Percentiles rank a stretch among this genome's conserved stretches.
These are phyloP conservation scores for Drosophila sproati DNA, from an alignment of 1,140 invertebrate species.

Conservation along the genomic window DNA sequence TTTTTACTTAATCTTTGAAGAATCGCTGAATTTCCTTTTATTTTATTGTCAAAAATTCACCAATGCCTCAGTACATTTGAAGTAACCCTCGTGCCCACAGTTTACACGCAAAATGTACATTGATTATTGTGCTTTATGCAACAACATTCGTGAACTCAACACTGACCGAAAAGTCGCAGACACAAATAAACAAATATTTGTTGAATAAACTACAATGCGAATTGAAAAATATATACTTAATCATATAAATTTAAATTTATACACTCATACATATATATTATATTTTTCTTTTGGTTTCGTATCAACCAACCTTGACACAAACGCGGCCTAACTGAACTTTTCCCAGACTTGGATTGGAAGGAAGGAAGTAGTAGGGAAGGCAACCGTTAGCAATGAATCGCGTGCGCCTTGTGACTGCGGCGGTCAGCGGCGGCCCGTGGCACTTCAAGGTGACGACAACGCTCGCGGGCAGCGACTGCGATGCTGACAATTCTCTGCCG, in stretches of 20 bases:
- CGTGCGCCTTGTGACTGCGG: conserved; percentile 40
- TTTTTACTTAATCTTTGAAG: too few relatives aligned
- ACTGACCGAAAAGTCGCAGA: not conserved
- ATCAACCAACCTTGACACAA: conserved; percentile 45
- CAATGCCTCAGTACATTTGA: not conserved
- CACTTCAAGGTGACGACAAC: conserved; percentile 43
- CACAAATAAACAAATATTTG: conserved; percentile 19
- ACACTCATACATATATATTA: not conserved
- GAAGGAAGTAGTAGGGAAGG: conserved; percentile 16
- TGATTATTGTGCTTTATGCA: conserved; percentile 37
- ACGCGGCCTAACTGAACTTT: conserved; percentile 4
- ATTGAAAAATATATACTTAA: conserved; percentile 14
- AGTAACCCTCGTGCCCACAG: conserved; percentile 6
- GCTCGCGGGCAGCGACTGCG: conserved; percentile 23
- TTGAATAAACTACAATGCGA: not conserved
- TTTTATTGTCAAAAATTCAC: too few relatives aligned
- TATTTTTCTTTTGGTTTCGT: conserved; percentile 3
- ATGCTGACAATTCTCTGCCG: conserved; percentile 13
- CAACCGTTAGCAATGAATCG: conserved; percentile 29
- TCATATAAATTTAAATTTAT: not conserved
- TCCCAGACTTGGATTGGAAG: conserved; percentile 20
- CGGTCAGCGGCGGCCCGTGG: conserved; percentile 31
- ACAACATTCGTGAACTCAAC: conserved; percentile 30
- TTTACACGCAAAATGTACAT: conserved; percentile 30
- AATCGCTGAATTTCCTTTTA: too few relatives aligned